Conservation (phyloP, 2,888 invertebrate genomes). For the Colostygia pectinataria region DNA sequence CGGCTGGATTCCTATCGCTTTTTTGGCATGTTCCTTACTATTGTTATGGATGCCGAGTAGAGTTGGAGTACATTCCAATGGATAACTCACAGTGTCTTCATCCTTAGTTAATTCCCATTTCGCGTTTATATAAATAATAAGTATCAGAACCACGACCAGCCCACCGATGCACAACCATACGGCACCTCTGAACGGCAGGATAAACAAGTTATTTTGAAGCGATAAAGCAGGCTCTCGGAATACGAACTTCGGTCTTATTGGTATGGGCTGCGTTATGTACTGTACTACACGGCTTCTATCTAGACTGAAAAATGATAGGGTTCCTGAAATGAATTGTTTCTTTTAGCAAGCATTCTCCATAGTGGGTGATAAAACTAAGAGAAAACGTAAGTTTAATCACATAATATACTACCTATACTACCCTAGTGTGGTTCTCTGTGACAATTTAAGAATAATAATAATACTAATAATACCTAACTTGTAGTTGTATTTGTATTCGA, state of each 20-base stretch:
- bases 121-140: conserved; percentile 53
- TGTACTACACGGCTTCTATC: conserved; percentile 58
- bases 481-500: too few species aligned
- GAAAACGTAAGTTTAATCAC: too few species aligned
- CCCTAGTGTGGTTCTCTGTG: too few species aligned
- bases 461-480: too few species aligned
- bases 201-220: conserved; percentile 85
- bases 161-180: conserved; percentile 84
- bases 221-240: conserved; percentile 86
- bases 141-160: conserved; percentile 57
- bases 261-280: conserved; percentile 68
- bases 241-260: conserved; percentile 74
- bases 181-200: conserved; percentile 81
- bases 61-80: too few species aligned
- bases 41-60: too few species aligned
- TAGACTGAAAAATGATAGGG: conserved; percentile 47
- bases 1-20: too few species aligned
- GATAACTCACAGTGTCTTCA: conserved; percentile 31
- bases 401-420: too few species aligned
- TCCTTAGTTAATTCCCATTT: conserved; percentile 56
- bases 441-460: too few species aligned
- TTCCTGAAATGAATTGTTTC: conserved; percentile 42
- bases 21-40: too few species aligned
- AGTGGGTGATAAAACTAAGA: too few species aligned
- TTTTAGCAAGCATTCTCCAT: too few species aligned